These are phyloP conservation scores for Umimayanthus kanabou DNA, from an alignment of 92 coral and sea anemone species.

Conservation along the genomic window DNA sequence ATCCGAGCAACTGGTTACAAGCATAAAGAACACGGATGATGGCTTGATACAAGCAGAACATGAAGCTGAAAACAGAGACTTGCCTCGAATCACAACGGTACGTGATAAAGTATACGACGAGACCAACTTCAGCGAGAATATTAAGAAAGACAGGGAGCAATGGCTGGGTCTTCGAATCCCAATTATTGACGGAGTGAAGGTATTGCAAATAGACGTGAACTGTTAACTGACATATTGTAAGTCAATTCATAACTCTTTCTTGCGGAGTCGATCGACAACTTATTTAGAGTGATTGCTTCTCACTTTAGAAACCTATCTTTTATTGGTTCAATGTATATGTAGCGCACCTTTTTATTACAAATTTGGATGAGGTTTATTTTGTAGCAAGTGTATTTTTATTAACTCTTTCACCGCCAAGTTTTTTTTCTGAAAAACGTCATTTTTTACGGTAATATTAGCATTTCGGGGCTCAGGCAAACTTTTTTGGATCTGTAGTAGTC, in stretches of 20 bases:
- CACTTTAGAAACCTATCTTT: background rate
- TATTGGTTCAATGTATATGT: too few species aligned
- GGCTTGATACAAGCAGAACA: background rate
- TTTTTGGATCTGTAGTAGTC: too few species aligned
- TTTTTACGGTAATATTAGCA: too few species aligned
- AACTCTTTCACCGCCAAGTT: too few species aligned
- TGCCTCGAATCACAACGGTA: background rate
- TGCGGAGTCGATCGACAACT: background rate
- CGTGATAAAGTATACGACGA: conserved; percentile 16
- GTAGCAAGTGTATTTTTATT: too few species aligned
- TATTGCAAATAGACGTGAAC: background rate
- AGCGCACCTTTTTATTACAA: too few species aligned
- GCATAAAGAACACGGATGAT: background rate
- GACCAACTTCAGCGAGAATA: background rate
- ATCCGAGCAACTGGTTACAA: background rate
- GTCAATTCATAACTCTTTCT: background rate
- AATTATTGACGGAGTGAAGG: conserved; percentile 73
- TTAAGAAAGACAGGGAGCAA: conserved; percentile 20
- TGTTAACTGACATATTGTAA: background rate
- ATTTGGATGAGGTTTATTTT: too few species aligned
- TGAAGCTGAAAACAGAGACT: background rate
- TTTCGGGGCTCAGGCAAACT: too few species aligned
- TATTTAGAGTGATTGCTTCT: background rate
- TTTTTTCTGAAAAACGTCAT: too few species aligned
- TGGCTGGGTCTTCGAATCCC: conserved; percentile 75